A percentile compares a stretch with the other conserved stretches of the same genome.
Conservation (phyloP, 2,888 invertebrate species). For the Mythimna impura region DNA sequence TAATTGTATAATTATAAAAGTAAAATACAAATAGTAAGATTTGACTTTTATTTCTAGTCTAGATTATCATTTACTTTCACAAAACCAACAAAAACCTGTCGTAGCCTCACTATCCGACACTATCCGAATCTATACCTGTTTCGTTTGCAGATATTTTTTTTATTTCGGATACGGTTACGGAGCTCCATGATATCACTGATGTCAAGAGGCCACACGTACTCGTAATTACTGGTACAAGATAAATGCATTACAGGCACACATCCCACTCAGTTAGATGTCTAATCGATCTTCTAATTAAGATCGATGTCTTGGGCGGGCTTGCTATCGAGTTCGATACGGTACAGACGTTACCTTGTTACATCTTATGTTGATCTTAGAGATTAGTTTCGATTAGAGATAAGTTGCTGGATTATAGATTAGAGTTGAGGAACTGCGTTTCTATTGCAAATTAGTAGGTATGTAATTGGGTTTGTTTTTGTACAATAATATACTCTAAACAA, state of each 20-base stretch:
- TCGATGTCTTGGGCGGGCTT: conserved; percentile 43
- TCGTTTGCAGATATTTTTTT: no score
- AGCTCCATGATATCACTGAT: no score
- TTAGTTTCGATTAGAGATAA: not conserved
- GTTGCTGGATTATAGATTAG: not conserved
- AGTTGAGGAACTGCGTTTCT: not conserved
- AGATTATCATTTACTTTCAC: no score
- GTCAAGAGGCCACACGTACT: not conserved
- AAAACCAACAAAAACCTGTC: no score
- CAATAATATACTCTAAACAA: no score
- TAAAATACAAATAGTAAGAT: no score
- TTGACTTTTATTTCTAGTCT: no score
- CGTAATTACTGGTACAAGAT: conserved; percentile 42
- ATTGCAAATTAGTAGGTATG: not conserved
- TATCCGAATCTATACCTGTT: no score
- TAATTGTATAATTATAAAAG: no score
- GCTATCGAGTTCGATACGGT: conserved; percentile 22
- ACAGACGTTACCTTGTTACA: not conserved
- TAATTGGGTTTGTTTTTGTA: no score
- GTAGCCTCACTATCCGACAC: no score
- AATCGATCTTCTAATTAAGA: conserved; percentile 58
- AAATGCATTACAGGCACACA: conserved; percentile 51
- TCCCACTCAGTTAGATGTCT: conserved; percentile 36
- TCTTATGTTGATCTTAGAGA: conserved; percentile 1
- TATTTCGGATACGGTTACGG: no score